Conservation (phyloP, 2,113 vertebrate genomes). For the Channa argus region DNA sequence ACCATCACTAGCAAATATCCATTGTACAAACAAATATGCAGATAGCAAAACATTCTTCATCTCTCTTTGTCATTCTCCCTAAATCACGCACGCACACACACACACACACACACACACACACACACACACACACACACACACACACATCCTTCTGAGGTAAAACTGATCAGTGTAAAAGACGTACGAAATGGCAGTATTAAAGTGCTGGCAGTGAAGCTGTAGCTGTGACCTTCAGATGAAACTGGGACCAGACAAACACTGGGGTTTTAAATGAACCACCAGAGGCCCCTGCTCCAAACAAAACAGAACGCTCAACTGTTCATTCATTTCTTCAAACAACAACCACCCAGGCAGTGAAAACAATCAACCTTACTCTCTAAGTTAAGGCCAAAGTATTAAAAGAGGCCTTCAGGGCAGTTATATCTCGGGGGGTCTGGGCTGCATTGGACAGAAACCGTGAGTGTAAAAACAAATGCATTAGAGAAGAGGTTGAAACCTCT, state of each 20-base stretch:
- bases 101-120: not conserved
- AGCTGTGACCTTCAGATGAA: conserved; percentile 79
- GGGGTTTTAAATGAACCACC: conserved; percentile 47
- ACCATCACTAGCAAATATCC: not conserved
- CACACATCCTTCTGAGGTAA: conserved; percentile 52
- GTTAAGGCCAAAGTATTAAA: conserved; percentile 47
- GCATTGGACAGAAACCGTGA: conserved; percentile 12
- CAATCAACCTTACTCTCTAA: conserved; percentile 43
- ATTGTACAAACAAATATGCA: conserved; percentile 1
- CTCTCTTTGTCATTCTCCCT: no score
- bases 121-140: not conserved
- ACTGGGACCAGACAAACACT: conserved; percentile 31
- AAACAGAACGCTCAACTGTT: conserved; percentile 12
- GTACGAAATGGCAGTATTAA: conserved; percentile 52
- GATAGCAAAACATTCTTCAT: conserved; percentile 2
- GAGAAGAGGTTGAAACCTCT: conserved; percentile 16
- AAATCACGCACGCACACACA: not conserved
- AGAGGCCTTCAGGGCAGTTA: conserved; percentile 29
- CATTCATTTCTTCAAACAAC: conserved; percentile 50
- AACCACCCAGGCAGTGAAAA: conserved; percentile 44
- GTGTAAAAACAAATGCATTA: conserved; percentile 13
- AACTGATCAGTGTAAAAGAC: conserved; percentile 70
- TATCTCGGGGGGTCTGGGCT: conserved; percentile 34
- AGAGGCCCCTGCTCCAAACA: conserved; percentile 24
- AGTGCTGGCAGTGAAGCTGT: conserved; percentile 35